A percentile compares a stretch with the other conserved stretches of the same genome.
These are phyloP conservation scores for Pantherophis vulpinus DNA, from an alignment of 2,797 vertebrate species.

Conservation along the genomic window DNA sequence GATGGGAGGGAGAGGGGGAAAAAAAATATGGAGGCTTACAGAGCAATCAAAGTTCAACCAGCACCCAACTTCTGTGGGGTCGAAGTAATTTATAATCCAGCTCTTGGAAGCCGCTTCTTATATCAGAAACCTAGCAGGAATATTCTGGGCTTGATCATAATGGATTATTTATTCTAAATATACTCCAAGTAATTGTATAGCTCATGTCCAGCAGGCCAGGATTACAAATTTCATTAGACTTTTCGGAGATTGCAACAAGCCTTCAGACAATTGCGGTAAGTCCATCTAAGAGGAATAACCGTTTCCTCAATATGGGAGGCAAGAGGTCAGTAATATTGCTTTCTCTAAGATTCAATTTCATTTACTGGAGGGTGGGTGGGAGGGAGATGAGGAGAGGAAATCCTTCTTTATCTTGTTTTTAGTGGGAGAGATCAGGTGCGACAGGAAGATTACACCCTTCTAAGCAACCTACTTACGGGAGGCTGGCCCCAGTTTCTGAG, in stretches of 20 bases:
- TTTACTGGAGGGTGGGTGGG: constrained; percentile 24
- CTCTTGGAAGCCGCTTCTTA: constrained; percentile 46
- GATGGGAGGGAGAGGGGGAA: constrained; percentile 31
- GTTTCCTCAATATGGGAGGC: constrained; percentile 68
- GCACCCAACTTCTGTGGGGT: constrained; percentile 14
- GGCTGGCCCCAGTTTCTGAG: not conserved
- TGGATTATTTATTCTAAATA: constrained; percentile 75
- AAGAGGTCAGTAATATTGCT: constrained; percentile 53
- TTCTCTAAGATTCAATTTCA: constrained; percentile 50
- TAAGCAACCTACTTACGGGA: not conserved
- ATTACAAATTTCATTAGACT: constrained; percentile 82
- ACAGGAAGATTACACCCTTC: not conserved
- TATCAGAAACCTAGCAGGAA: constrained; percentile 54
- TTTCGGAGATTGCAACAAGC: constrained; percentile 75
- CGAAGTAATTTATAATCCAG: constrained; percentile 59
- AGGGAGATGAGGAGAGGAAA: not conserved
- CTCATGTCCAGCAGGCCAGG: constrained; percentile 77
- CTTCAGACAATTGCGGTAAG: constrained; percentile 77
- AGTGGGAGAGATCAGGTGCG: constrained; percentile 27
- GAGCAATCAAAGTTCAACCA: constrained; percentile 41
- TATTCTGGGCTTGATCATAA: constrained; percentile 67
- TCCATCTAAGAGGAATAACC: constrained; percentile 69
- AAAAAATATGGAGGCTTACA: constrained; percentile 42
- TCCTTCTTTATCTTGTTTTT: constrained; percentile 31
- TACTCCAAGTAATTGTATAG: constrained; percentile 75